phyloP scores from a whole-genome alignment of 2,888 invertebrate genomes.

The Phania funesta region DNA sequence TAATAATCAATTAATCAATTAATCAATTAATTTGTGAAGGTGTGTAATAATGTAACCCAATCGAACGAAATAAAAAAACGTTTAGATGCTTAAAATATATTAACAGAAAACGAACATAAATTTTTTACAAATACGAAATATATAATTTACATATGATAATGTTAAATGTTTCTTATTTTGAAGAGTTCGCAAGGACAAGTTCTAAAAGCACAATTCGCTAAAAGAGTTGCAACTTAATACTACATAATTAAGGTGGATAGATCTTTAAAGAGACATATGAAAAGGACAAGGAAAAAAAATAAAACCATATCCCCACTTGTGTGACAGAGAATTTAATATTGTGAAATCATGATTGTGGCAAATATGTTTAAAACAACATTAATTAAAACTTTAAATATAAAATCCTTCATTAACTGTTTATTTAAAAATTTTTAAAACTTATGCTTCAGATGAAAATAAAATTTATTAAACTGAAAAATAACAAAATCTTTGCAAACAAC shows the following conservation, averaged over 20 bases:
- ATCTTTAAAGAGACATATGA: too few relatives aligned
- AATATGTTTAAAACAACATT: not conserved
- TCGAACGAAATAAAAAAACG: not conserved
- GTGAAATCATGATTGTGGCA: not conserved
- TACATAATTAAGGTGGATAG: too few relatives aligned
- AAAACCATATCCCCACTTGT: too few relatives aligned
- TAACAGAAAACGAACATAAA: conserved; percentile 33
- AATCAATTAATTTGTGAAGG: conserved; percentile 34
- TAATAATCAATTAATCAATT: conserved; percentile 48
- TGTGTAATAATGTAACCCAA: conserved; percentile 1
- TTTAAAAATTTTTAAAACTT: not conserved
- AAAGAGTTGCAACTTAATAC: too few relatives aligned
- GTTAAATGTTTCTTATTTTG: too few relatives aligned
- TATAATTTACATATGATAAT: too few relatives aligned
- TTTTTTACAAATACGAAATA: conserved; percentile 26
- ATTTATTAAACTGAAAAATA: not conserved
- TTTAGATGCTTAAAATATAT: conserved; percentile 19
- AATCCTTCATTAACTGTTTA: not conserved
- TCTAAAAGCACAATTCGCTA: too few relatives aligned
- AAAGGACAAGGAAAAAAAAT: too few relatives aligned
- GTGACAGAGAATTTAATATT: too few relatives aligned
- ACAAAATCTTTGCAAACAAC: not conserved
- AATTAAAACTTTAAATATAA: not conserved
- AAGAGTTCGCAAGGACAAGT: too few relatives aligned
- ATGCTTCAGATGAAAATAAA: not conserved